phyloP scores from a whole-genome alignment of 2,797 vertebrate genomes.

The Myotis daubentonii region DNA sequence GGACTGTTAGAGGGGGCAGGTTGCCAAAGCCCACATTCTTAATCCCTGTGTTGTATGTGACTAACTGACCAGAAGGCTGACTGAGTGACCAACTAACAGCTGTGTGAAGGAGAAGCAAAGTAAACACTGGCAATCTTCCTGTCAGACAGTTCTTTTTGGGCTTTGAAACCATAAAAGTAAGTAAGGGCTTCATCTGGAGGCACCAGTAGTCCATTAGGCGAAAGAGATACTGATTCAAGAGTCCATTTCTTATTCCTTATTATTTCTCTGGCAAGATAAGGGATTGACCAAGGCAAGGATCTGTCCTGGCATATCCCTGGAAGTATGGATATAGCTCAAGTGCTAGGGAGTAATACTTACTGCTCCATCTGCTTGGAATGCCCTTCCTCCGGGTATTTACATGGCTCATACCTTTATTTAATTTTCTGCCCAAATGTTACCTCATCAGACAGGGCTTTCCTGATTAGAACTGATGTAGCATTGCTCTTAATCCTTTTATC shows the following conservation, averaged over 20 bases:
- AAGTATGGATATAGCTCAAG: neutral
- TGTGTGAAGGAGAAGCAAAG: constrained; percentile 40
- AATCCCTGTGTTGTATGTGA: neutral
- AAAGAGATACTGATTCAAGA: constrained; percentile 52
- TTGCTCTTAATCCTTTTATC: neutral
- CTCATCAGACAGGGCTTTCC: neutral
- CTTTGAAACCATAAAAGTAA: constrained; percentile 59
- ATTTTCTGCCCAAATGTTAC: constrained; percentile 28
- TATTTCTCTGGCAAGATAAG: constrained; percentile 46
- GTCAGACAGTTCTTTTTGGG: constrained; percentile 29
- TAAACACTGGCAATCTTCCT: neutral
- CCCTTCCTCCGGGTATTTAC: neutral
- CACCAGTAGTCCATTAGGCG: neutral
- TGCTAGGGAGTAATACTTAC: neutral
- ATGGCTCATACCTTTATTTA: constrained; percentile 32
- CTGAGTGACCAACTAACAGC: neutral
- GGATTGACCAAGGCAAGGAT: neutral
- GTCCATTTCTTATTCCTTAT: constrained; percentile 47
- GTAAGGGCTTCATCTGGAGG: constrained; percentile 18
- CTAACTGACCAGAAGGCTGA: neutral
- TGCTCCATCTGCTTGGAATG: constrained; percentile 22
- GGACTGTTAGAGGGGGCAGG: too few species aligned
- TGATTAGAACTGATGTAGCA: neutral
- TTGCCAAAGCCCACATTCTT: neutral
- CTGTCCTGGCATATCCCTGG: neutral